Base-by-base conservation (phyloP, 1,140 invertebrate species). In the Octopus sinensis region DNA sequence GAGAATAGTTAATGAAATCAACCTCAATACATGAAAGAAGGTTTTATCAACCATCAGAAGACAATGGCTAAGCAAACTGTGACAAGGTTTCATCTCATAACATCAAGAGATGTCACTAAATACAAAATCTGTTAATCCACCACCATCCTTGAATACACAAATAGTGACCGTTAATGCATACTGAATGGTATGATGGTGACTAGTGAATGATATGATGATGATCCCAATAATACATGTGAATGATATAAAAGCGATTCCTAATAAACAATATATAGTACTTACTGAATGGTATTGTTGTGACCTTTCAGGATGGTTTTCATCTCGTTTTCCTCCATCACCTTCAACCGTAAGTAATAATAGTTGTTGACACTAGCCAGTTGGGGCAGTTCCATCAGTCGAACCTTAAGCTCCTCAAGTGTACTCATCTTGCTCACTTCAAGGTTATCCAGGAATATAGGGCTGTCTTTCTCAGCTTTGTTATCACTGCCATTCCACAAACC, bases 401-500 rank as follows among this genome's bases (percentile, higher is more conserved):
- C 30, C 30, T 43, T 43, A 17, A 90, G 80, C n/a, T 88, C 88
- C 56, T 84, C 81, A 43, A 90, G 80, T 0, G 85, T 86, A 4
- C 84, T 80, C 10, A 85, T 81, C 51, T 86, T 85, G 2, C 83
- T 82, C 30, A 43, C 30, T 43, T 43, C 30, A 43, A 43, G 30
- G 30, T 43, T 43, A 43, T 43, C 30, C 30, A 43, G 30, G 30
- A 43, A 43, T 43, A 43, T 43, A 43, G 30, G 30, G 30, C 30
- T 43, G 30, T 43, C 30, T 43, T 43, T 43, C 30, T 43, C 30
- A 43, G 30, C 30, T 3, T 43, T 43, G 30, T 43, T 43, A 43
- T 43, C 30, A 43, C 30, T 43, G 30, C 30, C 30, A 43, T 43
- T 43, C 30, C 30, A 43, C 30, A 43, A 43, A 43, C 30, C 30